Conservation (phyloP, 1,140 invertebrate genomes). For the Brachionus sp. region DNA sequence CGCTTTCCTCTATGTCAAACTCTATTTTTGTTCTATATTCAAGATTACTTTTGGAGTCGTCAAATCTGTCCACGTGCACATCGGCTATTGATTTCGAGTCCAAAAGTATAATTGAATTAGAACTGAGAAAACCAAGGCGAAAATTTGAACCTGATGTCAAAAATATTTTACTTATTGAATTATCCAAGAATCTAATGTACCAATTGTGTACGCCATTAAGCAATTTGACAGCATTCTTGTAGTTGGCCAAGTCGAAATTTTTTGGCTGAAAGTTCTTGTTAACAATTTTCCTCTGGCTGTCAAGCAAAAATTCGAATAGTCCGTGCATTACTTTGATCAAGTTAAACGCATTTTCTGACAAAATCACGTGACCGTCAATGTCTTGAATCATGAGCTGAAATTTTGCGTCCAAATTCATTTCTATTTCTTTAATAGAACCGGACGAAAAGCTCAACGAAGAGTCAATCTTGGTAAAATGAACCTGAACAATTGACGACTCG, state of each 20-base stretch:
- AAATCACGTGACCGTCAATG: background rate
- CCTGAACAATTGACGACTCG: background rate
- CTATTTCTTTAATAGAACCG: background rate
- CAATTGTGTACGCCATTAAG: background rate
- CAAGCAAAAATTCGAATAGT: conserved; percentile 16
- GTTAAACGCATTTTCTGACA: conserved; percentile 27
- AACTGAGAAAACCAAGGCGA: conserved; percentile 21
- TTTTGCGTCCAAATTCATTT: background rate
- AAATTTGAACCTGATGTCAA: conserved; percentile 33
- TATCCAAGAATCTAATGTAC: background rate
- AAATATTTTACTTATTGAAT: conserved; percentile 14
- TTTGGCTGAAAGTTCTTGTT: background rate
- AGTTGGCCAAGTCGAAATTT: background rate
- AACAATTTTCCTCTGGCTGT: background rate
- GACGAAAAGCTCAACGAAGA: background rate
- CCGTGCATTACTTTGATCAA: conserved; percentile 8
- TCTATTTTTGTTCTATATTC: conserved; percentile 20
- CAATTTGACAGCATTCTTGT: background rate
- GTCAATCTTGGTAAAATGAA: conserved; percentile 30
- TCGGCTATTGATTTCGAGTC: conserved; percentile 7
- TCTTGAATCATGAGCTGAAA: conserved; percentile 37
- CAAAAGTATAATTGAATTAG: background rate
- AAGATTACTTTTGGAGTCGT: background rate
- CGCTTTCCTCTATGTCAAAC: background rate
- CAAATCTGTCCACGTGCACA: background rate